Percentiles rank a stretch among this genome's conserved stretches.
Conservation (phyloP, 2,797 vertebrate genomes). For the Coreius guichenoti region DNA sequence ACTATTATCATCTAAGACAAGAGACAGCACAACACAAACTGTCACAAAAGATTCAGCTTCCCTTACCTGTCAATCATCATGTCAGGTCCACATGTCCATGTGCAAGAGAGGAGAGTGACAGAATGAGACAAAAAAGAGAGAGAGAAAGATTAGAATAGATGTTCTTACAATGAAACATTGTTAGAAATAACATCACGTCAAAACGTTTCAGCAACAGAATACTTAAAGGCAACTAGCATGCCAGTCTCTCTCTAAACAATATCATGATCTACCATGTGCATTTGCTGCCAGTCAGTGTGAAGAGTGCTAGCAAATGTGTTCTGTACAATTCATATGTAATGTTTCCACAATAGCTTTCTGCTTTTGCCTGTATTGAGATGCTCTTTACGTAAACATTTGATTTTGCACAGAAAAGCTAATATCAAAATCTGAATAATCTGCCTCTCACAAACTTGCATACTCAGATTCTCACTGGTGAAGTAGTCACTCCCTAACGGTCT, state of each 20-base stretch:
- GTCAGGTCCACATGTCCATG: slow-evolving; percentile 32
- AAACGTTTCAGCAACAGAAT: not conserved
- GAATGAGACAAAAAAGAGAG: not conserved
- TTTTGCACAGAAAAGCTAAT: not conserved
- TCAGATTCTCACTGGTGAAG: not conserved
- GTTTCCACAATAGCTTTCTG: not conserved
- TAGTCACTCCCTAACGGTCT: not conserved
- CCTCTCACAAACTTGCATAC: not conserved
- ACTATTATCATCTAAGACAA: slow-evolving; percentile 7
- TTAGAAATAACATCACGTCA: slow-evolving; percentile 28
- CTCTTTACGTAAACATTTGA: not conserved
- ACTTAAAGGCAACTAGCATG: slow-evolving; percentile 8
- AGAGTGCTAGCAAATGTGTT: not conserved
- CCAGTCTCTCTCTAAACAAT: not conserved
- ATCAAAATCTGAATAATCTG: not conserved
- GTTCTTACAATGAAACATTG: slow-evolving; percentile 18
- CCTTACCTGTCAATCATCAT: slow-evolving; percentile 43
- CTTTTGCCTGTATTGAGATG: not conserved
- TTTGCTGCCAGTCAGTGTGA: not conserved
- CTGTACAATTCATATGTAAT: not conserved
- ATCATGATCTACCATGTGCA: slow-evolving; percentile 3
- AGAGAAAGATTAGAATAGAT: slow-evolving; percentile 34
- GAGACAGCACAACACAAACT: slow-evolving; percentile 20
- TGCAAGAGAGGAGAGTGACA: slow-evolving; percentile 21
- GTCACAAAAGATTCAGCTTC: slow-evolving; percentile 22